These are phyloP conservation scores for Helicoverpa zea DNA, from an alignment of 1,140 invertebrate species.

Conservation along the genomic window DNA sequence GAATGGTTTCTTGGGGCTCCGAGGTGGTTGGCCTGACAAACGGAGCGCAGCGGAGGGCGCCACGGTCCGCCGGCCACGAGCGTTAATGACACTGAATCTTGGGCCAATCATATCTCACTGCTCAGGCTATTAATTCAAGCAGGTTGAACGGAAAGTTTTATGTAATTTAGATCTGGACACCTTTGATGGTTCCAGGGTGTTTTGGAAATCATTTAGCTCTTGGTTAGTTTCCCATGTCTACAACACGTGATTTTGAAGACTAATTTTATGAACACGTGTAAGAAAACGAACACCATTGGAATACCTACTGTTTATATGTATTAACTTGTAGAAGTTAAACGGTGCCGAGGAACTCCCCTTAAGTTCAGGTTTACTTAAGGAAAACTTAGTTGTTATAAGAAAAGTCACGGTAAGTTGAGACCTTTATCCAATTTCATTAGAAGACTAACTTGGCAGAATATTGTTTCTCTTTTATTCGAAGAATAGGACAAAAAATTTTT, in stretches of 20 bases:
- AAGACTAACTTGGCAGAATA: background rate
- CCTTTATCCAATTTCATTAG: too few relatives aligned
- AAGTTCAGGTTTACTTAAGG: background rate
- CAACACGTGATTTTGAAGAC: too few relatives aligned
- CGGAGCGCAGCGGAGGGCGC: conserved; percentile 75
- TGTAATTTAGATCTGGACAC: background rate
- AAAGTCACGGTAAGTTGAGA: too few relatives aligned
- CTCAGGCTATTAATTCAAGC: conserved; percentile 39
- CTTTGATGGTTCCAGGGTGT: background rate
- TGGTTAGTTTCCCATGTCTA: background rate
- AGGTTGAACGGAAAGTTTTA: conserved; percentile 30
- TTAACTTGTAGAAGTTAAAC: background rate
- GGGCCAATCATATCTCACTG: conserved; percentile 79
- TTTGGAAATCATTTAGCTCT: background rate
- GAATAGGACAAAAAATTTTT: background rate
- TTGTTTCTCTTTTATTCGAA: background rate
- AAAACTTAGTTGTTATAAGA: too few relatives aligned
- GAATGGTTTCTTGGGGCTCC: conserved; percentile 19
- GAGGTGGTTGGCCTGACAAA: conserved; percentile 76
- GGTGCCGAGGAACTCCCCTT: background rate
- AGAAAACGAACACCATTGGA: too few relatives aligned
- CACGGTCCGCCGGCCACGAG: conserved; percentile 65
- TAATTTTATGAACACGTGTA: too few relatives aligned
- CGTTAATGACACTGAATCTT: conserved; percentile 74
- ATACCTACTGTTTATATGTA: background rate